Base-by-base conservation (phyloP, 2,113 vertebrate genomes). In the Pholis gunnellus region DNA sequence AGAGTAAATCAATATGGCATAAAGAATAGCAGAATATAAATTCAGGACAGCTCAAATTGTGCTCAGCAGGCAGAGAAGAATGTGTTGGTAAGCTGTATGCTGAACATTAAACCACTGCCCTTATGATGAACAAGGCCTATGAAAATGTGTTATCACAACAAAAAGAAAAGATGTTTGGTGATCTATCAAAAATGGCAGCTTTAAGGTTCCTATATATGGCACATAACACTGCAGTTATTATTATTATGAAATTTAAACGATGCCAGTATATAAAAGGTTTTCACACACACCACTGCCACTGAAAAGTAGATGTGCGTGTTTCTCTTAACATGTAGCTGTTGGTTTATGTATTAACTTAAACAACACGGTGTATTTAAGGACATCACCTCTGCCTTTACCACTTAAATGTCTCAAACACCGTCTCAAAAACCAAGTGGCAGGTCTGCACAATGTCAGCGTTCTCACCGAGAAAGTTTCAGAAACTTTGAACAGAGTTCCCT, bases 21-120 rank as follows among this genome's bases (percentile, higher is more conserved):
- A 50, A 88, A 78, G 69, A 81, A 89, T 46, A 75, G 79, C 75
- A 80, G 59, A 67, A 72, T 86, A 91, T 79, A 81, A 83, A 91
- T 81, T 73, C 57, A 52, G 69, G 42, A 71, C 67, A 18, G 87
- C 79, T 91, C 83, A 84, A 83, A 91, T 86, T 88, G 25, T 36
- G 60, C 82, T 90, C 76, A 66, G 71, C 38, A 61, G 29, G 72
- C 59, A 72, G 5, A 84, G 56, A 87, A 63, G 25, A 67, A 85
- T 38, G 48, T 71, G 85, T 61, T 75, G 68, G 85, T 84, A 80
- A 48, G 48, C 70, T 76, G 81, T 22, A 59, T 66, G 29, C 66
- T 57, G 63, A 77, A 61, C 90, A 78, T 69, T 8, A 81, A 83
- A 79, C 63, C 82, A 68, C 61, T 73, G 72, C 0, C n/a, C 4